These are phyloP conservation scores for Diploptera punctata DNA, from an alignment of 2,888 invertebrate genomes.

Conservation along the genomic window DNA sequence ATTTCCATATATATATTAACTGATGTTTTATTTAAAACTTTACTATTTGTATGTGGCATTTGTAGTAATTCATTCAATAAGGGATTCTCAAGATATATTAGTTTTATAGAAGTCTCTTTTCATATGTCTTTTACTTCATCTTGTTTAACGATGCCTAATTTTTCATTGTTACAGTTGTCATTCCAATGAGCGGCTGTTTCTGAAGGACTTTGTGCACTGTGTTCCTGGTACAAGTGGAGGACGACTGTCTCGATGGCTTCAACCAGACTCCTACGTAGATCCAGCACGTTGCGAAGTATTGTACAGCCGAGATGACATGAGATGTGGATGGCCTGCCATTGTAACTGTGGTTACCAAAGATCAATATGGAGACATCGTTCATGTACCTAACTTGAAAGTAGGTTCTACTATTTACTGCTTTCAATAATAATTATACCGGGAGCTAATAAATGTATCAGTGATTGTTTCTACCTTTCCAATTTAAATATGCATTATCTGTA, in stretches of 20 bases:
- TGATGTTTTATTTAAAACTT: no score
- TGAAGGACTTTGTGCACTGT: slow-evolving; percentile 90
- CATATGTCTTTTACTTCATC: no score
- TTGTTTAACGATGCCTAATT: not conserved
- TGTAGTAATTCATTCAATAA: no score
- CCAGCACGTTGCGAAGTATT: slow-evolving; percentile 85
- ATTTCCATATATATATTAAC: no score
- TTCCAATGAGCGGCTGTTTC: slow-evolving; percentile 90
- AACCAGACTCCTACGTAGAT: slow-evolving; percentile 91
- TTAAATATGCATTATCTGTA: no score
- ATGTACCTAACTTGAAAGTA: slow-evolving; percentile 85
- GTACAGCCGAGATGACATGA: slow-evolving; percentile 71
- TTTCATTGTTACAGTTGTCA: slow-evolving; percentile 66
- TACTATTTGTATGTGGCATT: no score
- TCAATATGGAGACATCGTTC: slow-evolving; percentile 89
- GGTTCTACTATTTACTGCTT: no score
- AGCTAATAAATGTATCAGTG: no score
- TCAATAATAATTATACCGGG: no score
- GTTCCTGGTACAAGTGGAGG: slow-evolving; percentile 88
- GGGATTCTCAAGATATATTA: no score
- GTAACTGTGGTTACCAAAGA: slow-evolving; percentile 84
- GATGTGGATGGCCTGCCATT: slow-evolving; percentile 85
- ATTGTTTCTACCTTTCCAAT: no score
- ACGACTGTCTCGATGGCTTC: slow-evolving; percentile 92
- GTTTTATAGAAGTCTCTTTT: no score